These are phyloP conservation scores for Campoplex capitator DNA, from an alignment of 2,888 invertebrate genomes.

Conservation along the genomic window DNA sequence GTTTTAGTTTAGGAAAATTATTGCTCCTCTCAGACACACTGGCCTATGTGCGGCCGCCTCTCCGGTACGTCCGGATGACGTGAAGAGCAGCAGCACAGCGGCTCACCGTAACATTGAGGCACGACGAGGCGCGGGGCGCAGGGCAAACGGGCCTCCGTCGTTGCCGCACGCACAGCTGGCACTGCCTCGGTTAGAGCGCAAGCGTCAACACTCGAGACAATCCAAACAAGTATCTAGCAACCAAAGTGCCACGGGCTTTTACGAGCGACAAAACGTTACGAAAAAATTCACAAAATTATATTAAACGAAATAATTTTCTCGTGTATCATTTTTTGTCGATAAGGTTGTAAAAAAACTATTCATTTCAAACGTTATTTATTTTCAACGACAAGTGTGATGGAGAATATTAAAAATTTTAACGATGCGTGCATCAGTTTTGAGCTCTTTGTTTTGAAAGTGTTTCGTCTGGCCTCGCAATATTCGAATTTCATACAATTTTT, in stretches of 20 bases:
- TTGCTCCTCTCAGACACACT: slow-evolving; percentile 75
- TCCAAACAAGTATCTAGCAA: slow-evolving; percentile 51
- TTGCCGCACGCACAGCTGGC: slow-evolving; percentile 75
- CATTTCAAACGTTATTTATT: background rate
- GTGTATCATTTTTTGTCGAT: background rate
- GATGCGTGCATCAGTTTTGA: background rate
- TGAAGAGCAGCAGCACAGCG: slow-evolving; percentile 77
- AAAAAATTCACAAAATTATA: too few species aligned
- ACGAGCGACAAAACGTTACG: background rate
- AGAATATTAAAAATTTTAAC: background rate
- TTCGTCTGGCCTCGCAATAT: too few species aligned
- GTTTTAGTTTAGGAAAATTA: slow-evolving; percentile 79
- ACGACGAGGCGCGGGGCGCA: slow-evolving; percentile 74
- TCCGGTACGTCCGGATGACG: slow-evolving; percentile 80
- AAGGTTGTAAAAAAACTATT: background rate
- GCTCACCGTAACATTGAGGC: slow-evolving; percentile 70
- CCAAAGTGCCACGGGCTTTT: slow-evolving; percentile 19
- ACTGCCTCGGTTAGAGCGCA: slow-evolving; percentile 66
- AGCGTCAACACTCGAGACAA: slow-evolving; percentile 62
- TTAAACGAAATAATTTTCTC: background rate
- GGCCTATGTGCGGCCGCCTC: slow-evolving; percentile 55
- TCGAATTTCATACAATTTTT: background rate
- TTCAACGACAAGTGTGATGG: background rate
- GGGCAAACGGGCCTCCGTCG: slow-evolving; percentile 75
- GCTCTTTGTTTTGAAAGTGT: too few species aligned